These are phyloP conservation scores for Scotopteryx bipunctaria DNA, from an alignment of 2,888 invertebrate species.

Conservation along the genomic window DNA sequence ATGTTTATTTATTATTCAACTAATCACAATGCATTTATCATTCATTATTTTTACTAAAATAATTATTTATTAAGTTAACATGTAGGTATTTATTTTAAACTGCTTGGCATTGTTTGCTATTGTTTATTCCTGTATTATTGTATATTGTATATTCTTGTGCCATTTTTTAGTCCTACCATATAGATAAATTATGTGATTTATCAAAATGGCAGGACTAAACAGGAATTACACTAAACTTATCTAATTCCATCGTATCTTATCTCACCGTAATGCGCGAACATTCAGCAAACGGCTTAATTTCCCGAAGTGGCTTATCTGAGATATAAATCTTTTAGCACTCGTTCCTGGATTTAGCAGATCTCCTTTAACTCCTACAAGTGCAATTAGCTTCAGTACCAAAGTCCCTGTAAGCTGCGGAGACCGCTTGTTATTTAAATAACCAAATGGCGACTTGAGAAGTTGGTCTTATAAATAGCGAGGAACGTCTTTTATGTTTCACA, in stretches of 20 bases:
- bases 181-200: no score
- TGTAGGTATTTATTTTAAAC: no score
- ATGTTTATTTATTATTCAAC: no score
- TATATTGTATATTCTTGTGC: no score
- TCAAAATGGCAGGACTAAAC: no score
- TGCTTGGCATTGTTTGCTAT: no score
- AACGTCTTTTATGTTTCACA: background rate
- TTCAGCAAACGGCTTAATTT: conserved; percentile 70
- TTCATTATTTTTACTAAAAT: no score
- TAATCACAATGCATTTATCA: no score
- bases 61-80: no score
- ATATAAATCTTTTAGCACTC: conserved; percentile 82
- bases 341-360: conserved; percentile 69
- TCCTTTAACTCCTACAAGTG: conserved; percentile 73
- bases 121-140: no score
- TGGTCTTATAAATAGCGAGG: background rate
- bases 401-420: conserved; percentile 70
- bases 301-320: conserved; percentile 55
- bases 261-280: conserved; percentile 38
- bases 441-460: conserved; percentile 35
- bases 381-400: conserved; percentile 73
- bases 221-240: no score
- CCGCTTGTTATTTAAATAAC: conserved; percentile 60
- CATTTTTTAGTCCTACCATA: no score
- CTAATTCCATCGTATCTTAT: background rate